These are phyloP conservation scores for Caprella mutica DNA, from an alignment of 2,888 invertebrate genomes.

Conservation along the genomic window DNA sequence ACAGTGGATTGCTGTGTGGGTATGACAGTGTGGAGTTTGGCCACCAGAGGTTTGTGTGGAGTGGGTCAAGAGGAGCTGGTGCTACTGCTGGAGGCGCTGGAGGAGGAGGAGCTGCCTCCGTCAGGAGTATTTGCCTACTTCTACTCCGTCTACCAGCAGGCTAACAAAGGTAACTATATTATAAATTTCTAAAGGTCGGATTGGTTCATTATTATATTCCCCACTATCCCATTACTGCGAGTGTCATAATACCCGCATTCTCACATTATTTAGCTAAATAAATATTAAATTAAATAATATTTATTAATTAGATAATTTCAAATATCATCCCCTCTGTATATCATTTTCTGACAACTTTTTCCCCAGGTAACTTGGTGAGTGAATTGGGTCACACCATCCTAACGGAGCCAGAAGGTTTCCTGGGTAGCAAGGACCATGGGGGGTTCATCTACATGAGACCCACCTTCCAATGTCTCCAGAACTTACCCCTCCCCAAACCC, in stretches of 20 bases:
- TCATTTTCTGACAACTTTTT: no score
- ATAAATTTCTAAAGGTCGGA: no score
- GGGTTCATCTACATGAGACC: constrained; percentile 71
- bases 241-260: no score
- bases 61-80: constrained; percentile 75
- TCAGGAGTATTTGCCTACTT: constrained; percentile 64
- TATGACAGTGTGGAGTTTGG: constrained; percentile 60
- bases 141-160: constrained; percentile 54
- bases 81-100: constrained; percentile 52
- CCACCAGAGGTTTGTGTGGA: constrained; percentile 61
- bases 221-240: no score
- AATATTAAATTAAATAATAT: no score
- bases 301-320: no score
- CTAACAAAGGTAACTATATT: constrained; percentile 41
- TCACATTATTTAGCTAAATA: no score
- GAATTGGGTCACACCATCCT: constrained; percentile 59
- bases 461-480: constrained; percentile 67
- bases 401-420: constrained; percentile 47
- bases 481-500: constrained; percentile 57
- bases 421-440: constrained; percentile 60
- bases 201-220: no score
- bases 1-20: constrained; percentile 65
- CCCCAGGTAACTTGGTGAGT: constrained; percentile 54
- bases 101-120: constrained; percentile 43
- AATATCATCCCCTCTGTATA: no score